Percentiles rank a stretch among this genome's conserved stretches.
phyloP scores from a whole-genome alignment of 1,140 invertebrate genomes.

The Macrobrachium nipponense region DNA sequence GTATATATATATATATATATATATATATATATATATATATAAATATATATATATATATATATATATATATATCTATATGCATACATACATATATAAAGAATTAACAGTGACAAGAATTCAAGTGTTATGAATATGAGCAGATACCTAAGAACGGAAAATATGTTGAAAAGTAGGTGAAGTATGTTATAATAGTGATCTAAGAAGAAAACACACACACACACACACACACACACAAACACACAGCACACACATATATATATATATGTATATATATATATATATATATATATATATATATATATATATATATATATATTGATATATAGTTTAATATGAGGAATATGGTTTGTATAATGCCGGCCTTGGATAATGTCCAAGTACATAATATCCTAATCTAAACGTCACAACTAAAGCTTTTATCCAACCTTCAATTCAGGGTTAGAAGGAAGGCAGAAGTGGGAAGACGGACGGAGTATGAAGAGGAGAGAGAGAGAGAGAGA shows the following conservation, averaged over 20 bases:
- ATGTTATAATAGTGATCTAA: neutral
- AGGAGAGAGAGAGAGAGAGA: no score
- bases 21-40: neutral
- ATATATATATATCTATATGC: slow-evolving; percentile 13
- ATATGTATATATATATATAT: slow-evolving; percentile 33
- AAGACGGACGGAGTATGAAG: no score
- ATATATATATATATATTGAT: slow-evolving; percentile 11
- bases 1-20: no score
- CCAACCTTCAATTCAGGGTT: no score
- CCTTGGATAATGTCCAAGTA: no score
- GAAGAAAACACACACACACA: no score
- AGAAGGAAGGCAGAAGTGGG: no score
- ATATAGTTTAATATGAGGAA: neutral
- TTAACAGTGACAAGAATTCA: no score
- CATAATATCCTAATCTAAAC: no score
- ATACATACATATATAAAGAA: neutral
- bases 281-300: slow-evolving; percentile 33
- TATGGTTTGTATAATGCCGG: no score
- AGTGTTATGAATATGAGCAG: slow-evolving; percentile 28
- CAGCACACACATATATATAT: slow-evolving; percentile 14
- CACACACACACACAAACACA: no score
- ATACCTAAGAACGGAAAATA: neutral
- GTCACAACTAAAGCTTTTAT: no score
- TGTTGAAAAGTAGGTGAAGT: neutral
- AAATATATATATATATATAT: neutral